Conservation (phyloP, 2,888 invertebrate genomes). For the Xestia c-nigrum region DNA sequence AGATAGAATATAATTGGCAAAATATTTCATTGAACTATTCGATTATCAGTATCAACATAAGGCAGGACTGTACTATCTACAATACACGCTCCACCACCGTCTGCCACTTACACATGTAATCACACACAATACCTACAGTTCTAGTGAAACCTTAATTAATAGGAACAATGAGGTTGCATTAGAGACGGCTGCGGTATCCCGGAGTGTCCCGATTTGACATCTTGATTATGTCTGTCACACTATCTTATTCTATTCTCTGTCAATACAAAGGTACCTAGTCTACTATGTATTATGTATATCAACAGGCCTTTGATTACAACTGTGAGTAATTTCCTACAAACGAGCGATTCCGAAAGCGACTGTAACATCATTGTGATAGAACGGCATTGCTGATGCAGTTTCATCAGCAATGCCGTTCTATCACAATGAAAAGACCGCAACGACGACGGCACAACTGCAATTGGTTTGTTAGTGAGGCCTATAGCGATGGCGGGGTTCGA, state of each 20-base stretch:
- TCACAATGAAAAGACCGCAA: background rate
- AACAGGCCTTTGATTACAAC: background rate
- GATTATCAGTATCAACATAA: background rate
- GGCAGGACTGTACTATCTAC: background rate
- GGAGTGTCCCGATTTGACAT: background rate
- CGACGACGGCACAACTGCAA: background rate
- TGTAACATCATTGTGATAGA: too few relatives aligned
- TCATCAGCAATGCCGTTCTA: background rate
- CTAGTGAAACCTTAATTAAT: background rate
- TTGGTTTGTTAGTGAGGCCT: background rate
- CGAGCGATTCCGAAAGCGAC: background rate
- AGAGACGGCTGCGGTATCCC: background rate
- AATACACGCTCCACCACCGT: background rate
- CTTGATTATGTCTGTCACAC: background rate
- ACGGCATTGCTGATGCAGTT: too few relatives aligned
- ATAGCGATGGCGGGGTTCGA: background rate
- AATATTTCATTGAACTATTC: background rate
- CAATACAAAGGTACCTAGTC: background rate
- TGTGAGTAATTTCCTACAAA: slow-evolving; percentile 3
- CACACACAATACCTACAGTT: background rate
- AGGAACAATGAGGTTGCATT: background rate
- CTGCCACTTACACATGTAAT: background rate
- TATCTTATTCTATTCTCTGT: background rate
- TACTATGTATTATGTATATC: background rate
- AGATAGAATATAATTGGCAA: background rate